These are phyloP conservation scores for Cisticola juncidis DNA, from an alignment of 2,113 vertebrate genomes.

Conservation along the genomic window DNA sequence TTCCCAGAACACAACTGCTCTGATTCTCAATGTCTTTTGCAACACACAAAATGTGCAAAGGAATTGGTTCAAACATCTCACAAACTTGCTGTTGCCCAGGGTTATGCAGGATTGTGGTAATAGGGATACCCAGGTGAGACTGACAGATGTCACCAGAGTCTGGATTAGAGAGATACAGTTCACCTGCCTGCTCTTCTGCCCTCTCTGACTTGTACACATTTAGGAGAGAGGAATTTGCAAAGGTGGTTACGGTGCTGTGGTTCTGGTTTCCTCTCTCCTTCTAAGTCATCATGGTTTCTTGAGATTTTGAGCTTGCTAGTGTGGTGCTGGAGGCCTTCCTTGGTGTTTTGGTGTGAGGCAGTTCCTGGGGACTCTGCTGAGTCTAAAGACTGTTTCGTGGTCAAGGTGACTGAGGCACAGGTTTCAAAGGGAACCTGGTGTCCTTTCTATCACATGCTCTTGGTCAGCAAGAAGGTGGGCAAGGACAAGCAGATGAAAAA, in stretches of 20 bases:
- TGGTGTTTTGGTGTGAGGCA: neutral
- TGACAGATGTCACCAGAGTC: neutral
- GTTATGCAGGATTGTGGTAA: neutral
- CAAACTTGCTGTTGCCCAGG: neutral
- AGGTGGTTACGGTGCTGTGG: neutral
- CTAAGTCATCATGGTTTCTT: neutral
- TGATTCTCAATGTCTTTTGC: neutral
- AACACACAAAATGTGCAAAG: neutral
- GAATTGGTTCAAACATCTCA: neutral
- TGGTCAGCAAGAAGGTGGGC: neutral
- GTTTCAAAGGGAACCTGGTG: neutral
- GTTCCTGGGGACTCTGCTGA: neutral
- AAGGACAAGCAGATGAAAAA: neutral
- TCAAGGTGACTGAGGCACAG: neutral
- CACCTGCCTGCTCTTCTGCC: neutral
- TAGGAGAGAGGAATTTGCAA: neutral
- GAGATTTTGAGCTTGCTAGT: neutral
- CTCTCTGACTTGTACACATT: neutral
- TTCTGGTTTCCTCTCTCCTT: neutral
- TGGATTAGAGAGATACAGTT: neutral
- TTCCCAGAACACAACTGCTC: neutral
- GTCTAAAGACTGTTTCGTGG: neutral
- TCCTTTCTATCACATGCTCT: neutral
- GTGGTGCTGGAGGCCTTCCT: neutral
- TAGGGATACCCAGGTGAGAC: neutral